These are phyloP conservation scores for Bombus huntii DNA, from an alignment of 1,140 invertebrate genomes.

Conservation along the genomic window DNA sequence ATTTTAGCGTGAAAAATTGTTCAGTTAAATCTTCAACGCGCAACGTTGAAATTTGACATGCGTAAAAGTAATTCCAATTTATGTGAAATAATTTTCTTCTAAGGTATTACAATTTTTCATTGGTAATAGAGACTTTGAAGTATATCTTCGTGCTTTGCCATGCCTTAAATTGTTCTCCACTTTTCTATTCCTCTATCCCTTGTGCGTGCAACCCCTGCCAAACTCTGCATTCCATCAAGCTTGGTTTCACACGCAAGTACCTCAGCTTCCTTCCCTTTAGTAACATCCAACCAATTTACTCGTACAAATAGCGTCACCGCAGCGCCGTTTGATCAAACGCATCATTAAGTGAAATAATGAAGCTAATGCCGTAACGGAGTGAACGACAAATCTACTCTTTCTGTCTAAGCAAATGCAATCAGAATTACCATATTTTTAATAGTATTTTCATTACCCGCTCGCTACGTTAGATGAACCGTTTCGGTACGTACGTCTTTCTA, in stretches of 20 bases:
- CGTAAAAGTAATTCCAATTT: not conserved
- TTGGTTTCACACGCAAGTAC: conserved; percentile 58
- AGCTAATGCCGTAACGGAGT: conserved; percentile 43
- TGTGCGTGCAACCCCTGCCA: conserved; percentile 17
- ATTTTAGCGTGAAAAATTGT: not conserved
- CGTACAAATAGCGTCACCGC: conserved; percentile 68
- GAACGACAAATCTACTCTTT: not conserved
- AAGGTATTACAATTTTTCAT: not conserved
- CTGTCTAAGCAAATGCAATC: not conserved
- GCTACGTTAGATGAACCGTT: not conserved
- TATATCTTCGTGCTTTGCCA: too few relatives aligned
- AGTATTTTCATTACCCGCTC: too few relatives aligned
- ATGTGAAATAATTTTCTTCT: not conserved
- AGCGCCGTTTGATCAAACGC: conserved; percentile 67
- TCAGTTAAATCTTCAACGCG: not conserved
- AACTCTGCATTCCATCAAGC: conserved; percentile 49
- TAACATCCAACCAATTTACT: conserved; percentile 69
- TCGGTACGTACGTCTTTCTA: not conserved
- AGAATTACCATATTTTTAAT: not conserved
- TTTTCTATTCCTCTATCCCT: not conserved
- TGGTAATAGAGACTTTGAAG: not conserved
- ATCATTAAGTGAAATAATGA: conserved; percentile 69
- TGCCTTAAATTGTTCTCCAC: not conserved
- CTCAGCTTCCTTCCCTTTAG: conserved; percentile 61
- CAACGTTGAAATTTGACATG: not conserved